Conservation (phyloP, 2,888 invertebrate genomes). For the Subacronicta megacephala region DNA sequence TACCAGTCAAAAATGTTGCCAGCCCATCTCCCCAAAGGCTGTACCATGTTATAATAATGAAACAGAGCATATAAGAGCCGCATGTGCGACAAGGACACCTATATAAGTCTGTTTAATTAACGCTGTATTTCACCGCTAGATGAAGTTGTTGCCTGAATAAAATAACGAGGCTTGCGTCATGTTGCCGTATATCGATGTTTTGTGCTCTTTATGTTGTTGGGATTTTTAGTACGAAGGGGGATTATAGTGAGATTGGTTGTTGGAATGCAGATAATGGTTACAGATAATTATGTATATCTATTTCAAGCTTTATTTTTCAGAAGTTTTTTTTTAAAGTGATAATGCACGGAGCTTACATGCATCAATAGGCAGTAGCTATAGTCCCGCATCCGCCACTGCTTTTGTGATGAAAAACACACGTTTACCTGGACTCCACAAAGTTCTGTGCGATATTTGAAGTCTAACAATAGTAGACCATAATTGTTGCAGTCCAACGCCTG, state of each 20-base stretch:
- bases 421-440: no score
- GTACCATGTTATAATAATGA: constrained; percentile 63
- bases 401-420: no score
- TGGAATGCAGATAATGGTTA: constrained; percentile 28
- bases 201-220: constrained; percentile 23
- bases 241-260: constrained; percentile 33
- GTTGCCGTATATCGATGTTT: constrained; percentile 30
- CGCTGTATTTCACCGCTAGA: constrained; percentile 58
- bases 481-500: no score
- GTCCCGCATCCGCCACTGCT: no score
- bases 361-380: no score
- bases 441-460: no score
- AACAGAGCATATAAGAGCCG: constrained; percentile 55
- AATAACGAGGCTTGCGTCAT: constrained; percentile 54
- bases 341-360: no score
- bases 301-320: no score
- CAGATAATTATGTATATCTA: no score
- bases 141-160: constrained; percentile 59
- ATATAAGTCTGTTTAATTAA: constrained; percentile 56
- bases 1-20: constrained; percentile 56
- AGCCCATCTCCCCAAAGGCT: constrained; percentile 44
- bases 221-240: constrained; percentile 35
- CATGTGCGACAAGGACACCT: constrained; percentile 55
- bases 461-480: no score
- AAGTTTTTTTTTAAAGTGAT: no score